Base-by-base conservation (phyloP, 2,113 vertebrate species). In the Synchiropus splendidus region DNA sequence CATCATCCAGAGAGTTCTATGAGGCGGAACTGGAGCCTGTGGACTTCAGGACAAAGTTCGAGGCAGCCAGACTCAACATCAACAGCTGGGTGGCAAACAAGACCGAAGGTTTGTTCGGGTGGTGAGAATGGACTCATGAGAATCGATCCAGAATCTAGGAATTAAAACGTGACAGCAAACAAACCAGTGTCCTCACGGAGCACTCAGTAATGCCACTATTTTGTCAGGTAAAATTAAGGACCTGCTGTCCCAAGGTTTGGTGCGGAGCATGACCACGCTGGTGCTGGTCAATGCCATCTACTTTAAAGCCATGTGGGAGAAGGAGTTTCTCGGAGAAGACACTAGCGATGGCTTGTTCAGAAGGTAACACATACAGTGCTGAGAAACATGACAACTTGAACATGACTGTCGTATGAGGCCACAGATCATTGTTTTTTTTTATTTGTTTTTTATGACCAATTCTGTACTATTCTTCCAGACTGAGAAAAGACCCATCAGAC, bases 271-370 rank as follows among this genome's bases (percentile, higher is more conserved):
- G 18, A 92, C 89, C 43, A 86, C 39, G 54, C 76, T 98, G 0
- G 84, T 95, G 36, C 56, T 98, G 49, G 90, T 97, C 61, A 95
- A 94, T 1, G 93, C 94, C 57, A 86, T 97, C 75, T 98, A 97
- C 76, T 97, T 98, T 69, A 97, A 94, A 72, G 91, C 89, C 0
- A 81, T 57, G 35, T 98, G 94, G 94, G 72, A 84, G 53, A 79
- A 83, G 16, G 70, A 84, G 61, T 98, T 98, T 51, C 0, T 54
- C 5, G 59, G 74, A 53, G 13, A 10, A 0, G 0, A 18, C 10
- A 97, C 94, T 4, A 15, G 0, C 0, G 78, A 91, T 9, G 16
- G 41, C n/a, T 53, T 57, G 0, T 97, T 98, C 70, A 58, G 40
- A 78, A 79, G 78, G 83, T 84, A 64, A 58, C 16, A 5, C 15